Evolutionary conservation across 2,888 invertebrate genomes (phyloP), one percentile per base, ranked within the genome.

Genomic region (Macroteleia sp.): DNA sequence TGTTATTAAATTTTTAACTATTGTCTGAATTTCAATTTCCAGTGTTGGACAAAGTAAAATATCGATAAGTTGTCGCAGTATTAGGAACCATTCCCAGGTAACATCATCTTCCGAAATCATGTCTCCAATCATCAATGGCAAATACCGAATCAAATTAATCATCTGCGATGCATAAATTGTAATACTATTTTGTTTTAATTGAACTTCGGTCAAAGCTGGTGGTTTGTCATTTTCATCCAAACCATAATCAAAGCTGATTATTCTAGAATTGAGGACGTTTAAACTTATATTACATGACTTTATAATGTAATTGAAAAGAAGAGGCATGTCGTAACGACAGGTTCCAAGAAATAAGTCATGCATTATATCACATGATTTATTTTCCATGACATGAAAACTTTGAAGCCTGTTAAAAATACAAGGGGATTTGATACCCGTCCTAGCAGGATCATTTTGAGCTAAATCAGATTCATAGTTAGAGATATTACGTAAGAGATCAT

Each of bases 131-230:
- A 74, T 48, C 10, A 81, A 36, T n/a, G 73, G 70, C 39, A 39
- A 39, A 39, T 39, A 39, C 16, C 10, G 5, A 39, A 73, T 42
- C 17, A 79, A 54, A 20, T 56, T 71, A 10, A 74, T 32, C 77
- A 74, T 81, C 50, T 81, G 59, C 9, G 77, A 79, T 10, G 74
- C 75, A 54, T 79, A 81, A 16, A 74, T 61, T 36, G 17, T 62
- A 34, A 81, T 62, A 50, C 50, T 56, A 6, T 44, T 41, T 25
- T 56, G 46, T 42, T 69, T 54, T 16, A 81, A 54, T 30, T 77
- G 64, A 10, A 12, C 12, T 46, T 77, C 30, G 10, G 28, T 16
- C 32, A 82, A 50, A 19, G 16, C 52, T 14, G 75, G 69, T 34
- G 77, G 80, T 52, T 79, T 79, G 36, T 79, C 70, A 4, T 50